Conservation (phyloP, 2,888 invertebrate species). For the Melanargia galathea region DNA sequence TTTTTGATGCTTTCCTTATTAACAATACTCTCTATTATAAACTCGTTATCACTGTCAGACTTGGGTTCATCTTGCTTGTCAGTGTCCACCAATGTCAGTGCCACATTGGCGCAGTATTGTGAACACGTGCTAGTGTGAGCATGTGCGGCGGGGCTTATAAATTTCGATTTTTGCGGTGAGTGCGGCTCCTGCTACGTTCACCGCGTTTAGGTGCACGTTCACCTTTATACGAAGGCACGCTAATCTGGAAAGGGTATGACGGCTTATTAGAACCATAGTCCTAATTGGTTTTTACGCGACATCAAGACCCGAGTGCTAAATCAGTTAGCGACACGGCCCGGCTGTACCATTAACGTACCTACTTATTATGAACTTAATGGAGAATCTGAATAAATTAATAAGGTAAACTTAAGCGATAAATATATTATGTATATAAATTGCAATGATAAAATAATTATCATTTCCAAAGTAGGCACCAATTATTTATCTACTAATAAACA, state of each 20-base stretch:
- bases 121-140: too few relatives aligned
- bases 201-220: background rate
- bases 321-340: background rate
- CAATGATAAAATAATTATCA: conserved; percentile 1
- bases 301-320: background rate
- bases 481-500: conserved; percentile 4
- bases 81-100: too few relatives aligned
- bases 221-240: background rate
- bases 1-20: too few relatives aligned
- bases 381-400: background rate
- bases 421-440: background rate
- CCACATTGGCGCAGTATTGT: too few relatives aligned
- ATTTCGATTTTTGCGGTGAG: too few relatives aligned
- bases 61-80: too few relatives aligned
- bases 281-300: background rate
- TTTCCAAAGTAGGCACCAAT: background rate
- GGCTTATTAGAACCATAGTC: background rate
- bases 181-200: too few relatives aligned
- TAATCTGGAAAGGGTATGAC: background rate
- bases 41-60: too few relatives aligned
- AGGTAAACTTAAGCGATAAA: background rate
- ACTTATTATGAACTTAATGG: background rate
- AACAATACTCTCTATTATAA: too few relatives aligned
- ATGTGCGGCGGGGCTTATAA: too few relatives aligned
- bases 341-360: background rate